phyloP scores from a whole-genome alignment of 2,113 vertebrate species.

The Thamnaconus septentrionalis region DNA sequence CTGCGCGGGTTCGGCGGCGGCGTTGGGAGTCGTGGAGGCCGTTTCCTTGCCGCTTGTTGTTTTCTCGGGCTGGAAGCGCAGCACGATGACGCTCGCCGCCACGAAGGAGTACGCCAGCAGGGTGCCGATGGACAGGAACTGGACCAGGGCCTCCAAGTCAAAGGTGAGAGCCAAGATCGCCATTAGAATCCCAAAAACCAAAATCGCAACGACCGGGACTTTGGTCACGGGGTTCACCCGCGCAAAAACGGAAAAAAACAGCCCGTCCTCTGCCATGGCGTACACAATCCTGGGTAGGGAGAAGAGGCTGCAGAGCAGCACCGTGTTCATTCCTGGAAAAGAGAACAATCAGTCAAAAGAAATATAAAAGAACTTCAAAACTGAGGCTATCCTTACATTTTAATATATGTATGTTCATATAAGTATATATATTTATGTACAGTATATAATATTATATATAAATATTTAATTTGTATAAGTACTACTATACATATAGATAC shows the following conservation, averaged over 20 bases:
- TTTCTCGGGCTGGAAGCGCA: conserved; percentile 88
- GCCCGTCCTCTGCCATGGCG: conserved; percentile 92
- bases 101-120: conserved; percentile 94
- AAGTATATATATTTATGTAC: no score
- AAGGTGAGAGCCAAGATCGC: conserved; percentile 86
- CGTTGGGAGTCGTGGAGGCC: neutral
- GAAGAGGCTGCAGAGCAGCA: conserved; percentile 93
- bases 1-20: conserved; percentile 37
- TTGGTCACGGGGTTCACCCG: conserved; percentile 87
- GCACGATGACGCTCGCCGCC: conserved; percentile 86
- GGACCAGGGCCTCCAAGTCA: conserved; percentile 92
- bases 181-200: conserved; percentile 90
- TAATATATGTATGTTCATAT: no score
- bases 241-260: conserved; percentile 91
- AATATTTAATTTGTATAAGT: no score
- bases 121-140: conserved; percentile 94
- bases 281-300: conserved; percentile 93
- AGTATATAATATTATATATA: no score
- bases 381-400: neutral
- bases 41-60: conserved; percentile 35
- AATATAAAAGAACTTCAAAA: neutral
- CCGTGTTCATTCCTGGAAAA: conserved; percentile 91
- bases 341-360: neutral
- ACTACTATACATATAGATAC: no score
- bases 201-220: conserved; percentile 86